Base-by-base conservation (phyloP, 2,888 invertebrate species). In the Desoria tigrina region DNA sequence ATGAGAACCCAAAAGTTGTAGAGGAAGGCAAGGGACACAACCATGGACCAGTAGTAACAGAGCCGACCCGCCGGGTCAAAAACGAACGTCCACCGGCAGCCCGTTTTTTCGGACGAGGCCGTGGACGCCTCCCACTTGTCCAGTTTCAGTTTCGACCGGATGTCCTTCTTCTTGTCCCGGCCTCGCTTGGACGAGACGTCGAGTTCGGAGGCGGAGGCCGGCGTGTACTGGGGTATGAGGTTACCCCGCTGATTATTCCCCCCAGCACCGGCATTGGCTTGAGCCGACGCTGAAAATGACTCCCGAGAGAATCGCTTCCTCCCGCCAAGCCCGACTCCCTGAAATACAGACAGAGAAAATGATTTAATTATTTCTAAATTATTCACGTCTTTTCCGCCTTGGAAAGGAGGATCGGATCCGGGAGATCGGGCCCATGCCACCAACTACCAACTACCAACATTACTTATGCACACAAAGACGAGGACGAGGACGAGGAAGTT, bases 1-100 rank as follows among this genome's bases (percentile, higher is more conserved):
- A 96, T 94, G 84, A 97, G 94, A 82, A 94, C 94, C 95, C 94
- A 95, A 80, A 95, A 92, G 83, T 95, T 95, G 84, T 95, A 95
- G 79, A 95, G 88, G 83, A 94, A 95, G 79, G 94, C 94, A 79
- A 94, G 87, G 76, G 94, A 94, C 77, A 95, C 94, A 77, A 94
- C 92, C 90, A 94, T 92, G 78, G 94, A 94, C 95, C 95, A 95
- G 81, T 94, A 94, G 84, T 95, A 95, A 83, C 93, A 94, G 72
- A 97, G 86, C 60, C 96, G 87, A 73, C 97, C 97, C 76, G 97
- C 94, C 26, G 98, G 98, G 84, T 98, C 98, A 82, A 98, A 98
- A 76, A 98, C 95, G 82, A 97, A 95, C 60, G 95, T 94, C 90
- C 93, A 92, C 80, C 90, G 88, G 69, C 83, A 83, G 18, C 89